These are phyloP conservation scores for Macrochelys suwanniensis DNA, from an alignment of 2,797 vertebrate species.

Conservation along the genomic window DNA sequence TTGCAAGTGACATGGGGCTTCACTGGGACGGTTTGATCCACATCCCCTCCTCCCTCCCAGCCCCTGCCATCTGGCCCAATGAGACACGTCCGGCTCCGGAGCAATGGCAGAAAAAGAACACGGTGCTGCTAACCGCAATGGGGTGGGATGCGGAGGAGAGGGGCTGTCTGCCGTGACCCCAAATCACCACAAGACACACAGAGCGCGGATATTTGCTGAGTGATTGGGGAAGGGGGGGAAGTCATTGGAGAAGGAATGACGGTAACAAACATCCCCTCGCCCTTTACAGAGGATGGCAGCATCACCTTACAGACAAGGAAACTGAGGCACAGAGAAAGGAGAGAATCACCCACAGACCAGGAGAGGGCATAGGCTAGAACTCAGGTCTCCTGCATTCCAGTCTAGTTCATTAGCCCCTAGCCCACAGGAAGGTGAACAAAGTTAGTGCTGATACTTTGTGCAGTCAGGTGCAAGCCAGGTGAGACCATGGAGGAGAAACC, in stretches of 20 bases:
- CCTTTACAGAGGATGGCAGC: neutral
- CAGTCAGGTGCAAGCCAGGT: too few relatives aligned
- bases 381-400: too few relatives aligned
- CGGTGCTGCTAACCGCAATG: neutral
- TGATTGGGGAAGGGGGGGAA: neutral
- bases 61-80: too few relatives aligned
- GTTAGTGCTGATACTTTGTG: too few relatives aligned
- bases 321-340: neutral
- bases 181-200: neutral
- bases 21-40: neutral
- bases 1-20: neutral
- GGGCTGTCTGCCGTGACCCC: neutral
- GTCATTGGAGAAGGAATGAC: neutral
- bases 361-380: neutral
- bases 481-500: too few relatives aligned
- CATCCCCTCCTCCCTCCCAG: neutral
- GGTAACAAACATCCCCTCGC: neutral
- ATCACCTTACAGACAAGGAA: neutral
- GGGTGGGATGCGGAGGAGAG: neutral
- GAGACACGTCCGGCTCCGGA: neutral
- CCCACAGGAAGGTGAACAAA: neutral
- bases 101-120: neutral
- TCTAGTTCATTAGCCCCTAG: neutral
- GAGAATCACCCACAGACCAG: neutral
- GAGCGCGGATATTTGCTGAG: neutral